These are phyloP conservation scores for Maniola jurtina DNA, from an alignment of 1,140 invertebrate species.

Conservation along the genomic window DNA sequence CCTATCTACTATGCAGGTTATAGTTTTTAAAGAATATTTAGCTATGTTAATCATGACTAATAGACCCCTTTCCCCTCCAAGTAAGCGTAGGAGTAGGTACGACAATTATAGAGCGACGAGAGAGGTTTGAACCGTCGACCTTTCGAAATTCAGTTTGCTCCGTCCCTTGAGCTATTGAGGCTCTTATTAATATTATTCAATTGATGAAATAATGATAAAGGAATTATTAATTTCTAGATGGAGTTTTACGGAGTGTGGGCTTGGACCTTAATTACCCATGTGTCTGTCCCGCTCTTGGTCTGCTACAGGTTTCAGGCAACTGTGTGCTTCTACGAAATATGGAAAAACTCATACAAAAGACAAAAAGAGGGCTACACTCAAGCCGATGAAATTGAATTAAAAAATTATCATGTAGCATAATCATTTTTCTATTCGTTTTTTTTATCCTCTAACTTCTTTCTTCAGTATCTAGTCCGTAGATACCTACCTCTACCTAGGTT, in stretches of 20 bases:
- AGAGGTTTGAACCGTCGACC: no score
- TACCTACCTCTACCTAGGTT: background rate
- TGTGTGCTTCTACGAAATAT: slow-evolving; percentile 90
- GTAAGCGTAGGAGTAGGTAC: no score
- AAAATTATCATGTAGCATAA: slow-evolving; percentile 57
- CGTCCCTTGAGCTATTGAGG: no score
- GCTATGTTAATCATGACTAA: no score
- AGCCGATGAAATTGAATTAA: slow-evolving; percentile 64
- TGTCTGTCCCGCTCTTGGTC: slow-evolving; percentile 85
- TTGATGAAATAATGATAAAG: no score
- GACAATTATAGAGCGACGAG: no score
- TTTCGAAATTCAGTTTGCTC: no score
- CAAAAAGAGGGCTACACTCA: slow-evolving; percentile 46
- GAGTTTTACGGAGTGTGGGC: slow-evolving; percentile 84
- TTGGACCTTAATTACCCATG: slow-evolving; percentile 87
- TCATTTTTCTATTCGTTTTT: slow-evolving; percentile 24
- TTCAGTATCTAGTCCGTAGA: background rate
- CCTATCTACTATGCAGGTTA: no score
- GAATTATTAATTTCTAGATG: slow-evolving; percentile 71
- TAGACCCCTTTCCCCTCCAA: no score
- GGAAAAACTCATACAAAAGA: slow-evolving; percentile 83
- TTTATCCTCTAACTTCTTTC: background rate
- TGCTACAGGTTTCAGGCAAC: slow-evolving; percentile 90
- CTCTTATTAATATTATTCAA: no score
- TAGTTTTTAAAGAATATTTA: no score